Evolutionary conservation across 2,113 vertebrate genomes (phyloP), one percentile per base, ranked within the genome.

Genomic region (Burhinus oedicnemus): DNA sequence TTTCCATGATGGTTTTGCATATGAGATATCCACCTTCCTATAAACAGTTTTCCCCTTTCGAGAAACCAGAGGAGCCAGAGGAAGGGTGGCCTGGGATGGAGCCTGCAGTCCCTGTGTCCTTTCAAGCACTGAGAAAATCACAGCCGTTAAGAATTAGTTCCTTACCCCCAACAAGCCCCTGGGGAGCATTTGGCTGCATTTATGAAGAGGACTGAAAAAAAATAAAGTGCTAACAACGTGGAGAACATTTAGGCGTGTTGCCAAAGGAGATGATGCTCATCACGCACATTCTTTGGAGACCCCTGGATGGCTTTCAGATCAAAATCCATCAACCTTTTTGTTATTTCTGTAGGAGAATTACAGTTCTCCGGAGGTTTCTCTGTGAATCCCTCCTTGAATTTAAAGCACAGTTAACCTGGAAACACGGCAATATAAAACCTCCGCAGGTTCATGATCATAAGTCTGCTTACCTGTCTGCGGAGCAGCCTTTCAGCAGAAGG

Each of bases 401-500:
- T 85, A 69, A 88, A 96, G 75, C 15, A 12, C 2, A 40, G 47
- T 58, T 58, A 65, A 80, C 64, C 71, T 76, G 68, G 52, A 85
- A 89, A 82, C 21, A 11, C 1, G 11, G 19, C 32, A 23, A 8
- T 16, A 26, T 15, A 38, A 84, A 89, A 65, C 54, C 44, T 55
- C 18, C 15, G 80, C 26, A n/a, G 36, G 70, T 65, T 64, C 49
- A 4, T 12, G 65, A 12, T 12, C 4, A 1, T 40, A 45, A 51
- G 5, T 26, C 47, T 65, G 83, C 98, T 98, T 92, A 99, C 99
- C 99, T 99, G 99, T 97, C 99, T 98, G 95, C 98, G 98, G 74
- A 99, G 99, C n/a, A 99, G 99, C 93, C 99, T 98, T 93, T 99
- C 98, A 78, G 99, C 96, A 82, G 98, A 97, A 94, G 99, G 98